Conservation (phyloP, 2,797 vertebrate species). For the Pelochelys cantorii region DNA sequence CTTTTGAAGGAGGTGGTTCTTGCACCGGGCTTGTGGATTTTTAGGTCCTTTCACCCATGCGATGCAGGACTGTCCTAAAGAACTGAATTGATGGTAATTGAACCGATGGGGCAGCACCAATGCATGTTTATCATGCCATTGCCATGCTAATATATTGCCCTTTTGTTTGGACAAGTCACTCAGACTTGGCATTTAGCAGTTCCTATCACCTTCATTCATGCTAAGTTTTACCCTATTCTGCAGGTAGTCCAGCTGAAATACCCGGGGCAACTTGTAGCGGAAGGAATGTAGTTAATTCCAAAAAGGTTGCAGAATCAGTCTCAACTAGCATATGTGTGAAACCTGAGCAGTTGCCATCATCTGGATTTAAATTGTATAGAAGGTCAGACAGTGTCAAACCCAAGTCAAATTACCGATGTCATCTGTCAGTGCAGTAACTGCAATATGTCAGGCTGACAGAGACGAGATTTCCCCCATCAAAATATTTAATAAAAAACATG, state of each 20-base stretch:
- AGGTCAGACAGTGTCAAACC: neutral
- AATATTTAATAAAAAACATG: neutral
- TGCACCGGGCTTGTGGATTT: neutral
- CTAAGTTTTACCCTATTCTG: neutral
- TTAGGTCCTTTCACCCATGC: neutral
- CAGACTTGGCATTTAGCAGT: neutral
- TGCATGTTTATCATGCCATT: neutral
- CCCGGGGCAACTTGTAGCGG: neutral
- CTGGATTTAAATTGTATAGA: neutral
- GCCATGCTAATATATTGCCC: neutral
- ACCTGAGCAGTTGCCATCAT: neutral
- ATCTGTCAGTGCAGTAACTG: neutral
- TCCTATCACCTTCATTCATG: neutral
- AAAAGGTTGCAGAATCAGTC: neutral
- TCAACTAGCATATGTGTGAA: neutral
- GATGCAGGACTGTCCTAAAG: neutral
- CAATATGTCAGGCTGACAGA: accelerated
- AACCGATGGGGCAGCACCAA: neutral
- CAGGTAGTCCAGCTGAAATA: neutral
- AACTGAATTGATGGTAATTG: neutral
- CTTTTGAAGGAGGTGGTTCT: neutral
- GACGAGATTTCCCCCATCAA: neutral
- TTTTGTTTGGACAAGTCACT: neutral
- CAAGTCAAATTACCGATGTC: neutral
- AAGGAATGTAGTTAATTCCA: no score